Percentiles rank a stretch among this genome's conserved stretches.
These are phyloP conservation scores for Pseudonaja textilis DNA, from an alignment of 2,113 vertebrate species.

Conservation along the genomic window DNA sequence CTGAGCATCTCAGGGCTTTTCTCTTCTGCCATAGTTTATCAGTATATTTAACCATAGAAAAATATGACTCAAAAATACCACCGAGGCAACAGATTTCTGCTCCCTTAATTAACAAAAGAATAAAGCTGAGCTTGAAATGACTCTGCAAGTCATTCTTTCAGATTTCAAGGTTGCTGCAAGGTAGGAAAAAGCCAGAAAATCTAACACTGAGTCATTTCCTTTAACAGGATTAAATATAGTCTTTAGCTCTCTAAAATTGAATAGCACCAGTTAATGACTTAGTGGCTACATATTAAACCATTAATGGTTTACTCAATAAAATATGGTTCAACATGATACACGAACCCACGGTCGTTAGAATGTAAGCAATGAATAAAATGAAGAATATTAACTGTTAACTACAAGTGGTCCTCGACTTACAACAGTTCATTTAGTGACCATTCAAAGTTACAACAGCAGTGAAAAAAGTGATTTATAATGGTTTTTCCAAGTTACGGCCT, in stretches of 20 bases:
- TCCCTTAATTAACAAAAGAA: constrained; percentile 46
- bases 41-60: constrained; percentile 53
- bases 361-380: neutral
- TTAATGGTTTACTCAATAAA: neutral
- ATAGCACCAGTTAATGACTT: neutral
- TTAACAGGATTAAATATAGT: neutral
- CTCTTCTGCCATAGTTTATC: constrained; percentile 41
- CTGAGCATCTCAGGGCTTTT: constrained; percentile 51
- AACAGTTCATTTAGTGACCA: too few species aligned
- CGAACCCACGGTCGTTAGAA: neutral
- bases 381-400: neutral
- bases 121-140: constrained; percentile 54
- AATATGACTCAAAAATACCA: constrained; percentile 52
- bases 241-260: neutral
- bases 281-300: neutral
- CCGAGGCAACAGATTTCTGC: constrained; percentile 45
- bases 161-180: constrained; percentile 32
- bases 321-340: neutral
- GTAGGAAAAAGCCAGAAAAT: neutral
- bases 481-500: too few species aligned
- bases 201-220: neutral
- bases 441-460: too few species aligned
- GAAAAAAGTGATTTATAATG: too few species aligned
- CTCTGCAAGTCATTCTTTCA: constrained; percentile 45
- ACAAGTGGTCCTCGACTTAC: too few species aligned